Base-by-base conservation (phyloP, 2,888 invertebrate species). In the Pheosia tremula region DNA sequence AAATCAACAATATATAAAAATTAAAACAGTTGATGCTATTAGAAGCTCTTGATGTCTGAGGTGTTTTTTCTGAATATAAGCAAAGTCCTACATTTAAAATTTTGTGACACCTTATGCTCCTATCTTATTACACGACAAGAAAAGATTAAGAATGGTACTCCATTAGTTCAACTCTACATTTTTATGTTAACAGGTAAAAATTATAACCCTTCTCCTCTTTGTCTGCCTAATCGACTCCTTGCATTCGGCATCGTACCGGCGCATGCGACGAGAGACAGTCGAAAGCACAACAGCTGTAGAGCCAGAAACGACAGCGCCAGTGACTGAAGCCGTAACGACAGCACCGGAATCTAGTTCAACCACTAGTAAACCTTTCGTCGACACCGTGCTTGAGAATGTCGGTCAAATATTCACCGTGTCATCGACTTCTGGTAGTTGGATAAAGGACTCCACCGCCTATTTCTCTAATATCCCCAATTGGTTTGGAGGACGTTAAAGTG, bases 171-270 rank as follows among this genome's bases (percentile, higher is more conserved):
- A 24, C 24, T 24, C 43, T 4, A 1, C 10, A 9, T 43, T 9
- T 9, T 43, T 24, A 24, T 24, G 24, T 24, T 10, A 3, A 43
- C 72, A 80, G 80, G 63, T 79, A 58, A 68, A 70, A 60, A 62
- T 68, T 8, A 38, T 67, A 5, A 57, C 57, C 58, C 47, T 71
- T 0, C 61, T 77, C 9, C 49, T 78, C n/a, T 56, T 74, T 53
- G 56, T 75, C 24, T 74, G 72, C 56, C 52, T 78, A 13, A 56
- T 72, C 36, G 62, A 61, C 11, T 60, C 66, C 5, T 36, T 68
- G 24, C 61, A 66, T 53, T 66, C 59, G 36, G 66, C 65, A 9
- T 60, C 58, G 37, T 50, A 53, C 36, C 9, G 41, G 13, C 61
- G 67, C 38, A 45, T 59, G n/a, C 62, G 56, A 53, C 64, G 67